A percentile compares a stretch with the other conserved stretches of the same genome.
phyloP scores from a whole-genome alignment of 2,888 invertebrate genomes.

The Cryptocephalus primarius region DNA sequence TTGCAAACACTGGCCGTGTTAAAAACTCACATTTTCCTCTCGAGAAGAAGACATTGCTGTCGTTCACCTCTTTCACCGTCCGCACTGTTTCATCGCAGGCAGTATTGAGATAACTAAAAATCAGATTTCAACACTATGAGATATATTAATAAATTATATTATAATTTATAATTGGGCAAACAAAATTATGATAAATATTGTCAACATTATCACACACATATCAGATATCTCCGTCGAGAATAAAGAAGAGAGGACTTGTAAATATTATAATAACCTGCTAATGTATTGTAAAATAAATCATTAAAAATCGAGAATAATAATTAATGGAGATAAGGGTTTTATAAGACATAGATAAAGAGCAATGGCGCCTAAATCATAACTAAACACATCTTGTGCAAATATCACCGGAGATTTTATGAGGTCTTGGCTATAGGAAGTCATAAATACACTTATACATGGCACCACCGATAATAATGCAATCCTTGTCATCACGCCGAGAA shows the following conservation, averaged over 20 bases:
- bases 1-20: no score
- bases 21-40: no score
- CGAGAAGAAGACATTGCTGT: conserved; percentile 4
- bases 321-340: conserved; percentile 16
- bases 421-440: conserved; percentile 7
- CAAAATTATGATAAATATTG: conserved; percentile 17
- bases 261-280: conserved; percentile 19
- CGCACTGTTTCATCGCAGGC: conserved; percentile 19
- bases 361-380: conserved; percentile 14
- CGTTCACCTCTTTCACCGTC: not conserved
- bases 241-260: conserved; percentile 15
- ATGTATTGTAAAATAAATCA: conserved; percentile 18
- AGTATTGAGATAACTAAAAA: conserved; percentile 24
- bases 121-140: conserved; percentile 9
- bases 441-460: conserved; percentile 6
- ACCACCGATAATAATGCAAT: conserved; percentile 2
- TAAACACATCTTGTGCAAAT: conserved; percentile 12
- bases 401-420: conserved; percentile 7
- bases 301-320: conserved; percentile 17
- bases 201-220: conserved; percentile 16
- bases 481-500: not conserved
- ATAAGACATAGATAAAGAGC: conserved; percentile 14
- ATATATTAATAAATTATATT: conserved; percentile 15
- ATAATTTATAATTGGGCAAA: conserved; percentile 17
- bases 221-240: conserved; percentile 16